Evolutionary conservation across 2,888 invertebrate genomes (phyloP), one percentile per base, ranked within the genome.

Genomic region (Perizoma flavofasciatum): DNA sequence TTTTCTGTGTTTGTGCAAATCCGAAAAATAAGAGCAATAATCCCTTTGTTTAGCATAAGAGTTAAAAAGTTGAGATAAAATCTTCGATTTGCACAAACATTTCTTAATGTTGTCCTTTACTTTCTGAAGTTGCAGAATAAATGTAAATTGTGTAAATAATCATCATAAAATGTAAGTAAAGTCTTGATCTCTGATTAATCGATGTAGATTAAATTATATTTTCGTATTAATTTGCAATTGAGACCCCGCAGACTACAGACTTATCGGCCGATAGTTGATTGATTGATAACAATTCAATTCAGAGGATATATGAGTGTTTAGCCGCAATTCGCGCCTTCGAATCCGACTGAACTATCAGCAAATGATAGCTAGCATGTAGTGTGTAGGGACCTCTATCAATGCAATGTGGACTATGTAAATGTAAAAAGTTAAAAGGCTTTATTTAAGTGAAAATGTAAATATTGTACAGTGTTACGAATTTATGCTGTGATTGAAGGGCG

Each of bases 201-300:
- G 67, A 81, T 86, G 83, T 79, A 82, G 80, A 83, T 82, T 85
- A 85, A 83, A 88, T 85, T 87, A 87, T 89, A 89, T 89, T 89
- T 89, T 89, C 86, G 71, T 89, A 89, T 86, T 81, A 78, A 79
- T 73, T 65, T 72, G 60, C 69, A 71, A 10, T 32, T 10, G 69
- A n/a, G 52, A 5, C 40, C 40, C 49, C 22, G 11, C 49, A 43
- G 60, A 61, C 45, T 49, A 6, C 39, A 7, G 22, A 48, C 34
- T 32, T 22, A 45, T 45, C 45, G 22, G 22, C 22, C 32, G 22
- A 45, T 11, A 22, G 32, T 41, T 41, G 4, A 41, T n/a, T n/a
- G 5, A 7, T 47, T 47, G 35, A 22, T 22, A 22, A 22, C 22
- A 22, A n/a, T 3, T 22, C 8, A 37, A 37, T 37, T 37, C 7